phyloP scores from a whole-genome alignment of 2,113 vertebrate species.

The Lathamus discolor region DNA sequence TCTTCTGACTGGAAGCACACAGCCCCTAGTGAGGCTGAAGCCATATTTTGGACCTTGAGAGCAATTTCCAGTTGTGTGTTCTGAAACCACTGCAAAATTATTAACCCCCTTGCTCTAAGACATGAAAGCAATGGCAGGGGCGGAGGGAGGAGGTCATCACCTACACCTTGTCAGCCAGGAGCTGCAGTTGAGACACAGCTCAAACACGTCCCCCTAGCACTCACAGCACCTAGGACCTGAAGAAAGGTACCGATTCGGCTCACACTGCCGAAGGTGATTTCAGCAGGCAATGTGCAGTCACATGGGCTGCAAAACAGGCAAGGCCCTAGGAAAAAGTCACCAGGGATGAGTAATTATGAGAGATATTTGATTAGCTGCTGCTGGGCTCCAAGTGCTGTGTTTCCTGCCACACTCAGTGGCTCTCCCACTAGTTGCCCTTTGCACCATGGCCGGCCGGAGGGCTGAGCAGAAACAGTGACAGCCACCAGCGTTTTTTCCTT shows the following conservation, averaged over 20 bases:
- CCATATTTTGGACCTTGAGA: neutral
- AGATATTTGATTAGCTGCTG: neutral
- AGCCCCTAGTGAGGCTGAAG: neutral
- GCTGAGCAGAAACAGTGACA: neutral
- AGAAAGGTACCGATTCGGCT: neutral
- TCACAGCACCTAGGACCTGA: neutral
- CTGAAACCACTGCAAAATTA: neutral
- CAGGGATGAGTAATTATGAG: neutral
- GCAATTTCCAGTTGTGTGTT: neutral
- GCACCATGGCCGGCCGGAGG: neutral
- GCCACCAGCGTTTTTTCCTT: neutral
- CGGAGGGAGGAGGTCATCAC: neutral
- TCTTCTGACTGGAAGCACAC: neutral
- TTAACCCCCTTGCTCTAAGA: neutral
- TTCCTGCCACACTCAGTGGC: rapidly evolving
- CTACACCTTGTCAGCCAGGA: neutral
- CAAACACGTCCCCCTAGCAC: rapidly evolving
- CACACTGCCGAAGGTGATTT: neutral
- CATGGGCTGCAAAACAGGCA: neutral
- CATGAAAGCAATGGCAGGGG: neutral
- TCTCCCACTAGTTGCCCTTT: neutral
- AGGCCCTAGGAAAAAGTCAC: neutral
- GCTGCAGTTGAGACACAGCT: rapidly evolving
- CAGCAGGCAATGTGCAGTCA: neutral
- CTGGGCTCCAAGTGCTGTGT: neutral